A percentile compares a stretch with the other conserved stretches of the same genome.
Evolutionary conservation across 2,888 invertebrate species (phyloP).

Genomic region (Drosophila meridionalis): DNA sequence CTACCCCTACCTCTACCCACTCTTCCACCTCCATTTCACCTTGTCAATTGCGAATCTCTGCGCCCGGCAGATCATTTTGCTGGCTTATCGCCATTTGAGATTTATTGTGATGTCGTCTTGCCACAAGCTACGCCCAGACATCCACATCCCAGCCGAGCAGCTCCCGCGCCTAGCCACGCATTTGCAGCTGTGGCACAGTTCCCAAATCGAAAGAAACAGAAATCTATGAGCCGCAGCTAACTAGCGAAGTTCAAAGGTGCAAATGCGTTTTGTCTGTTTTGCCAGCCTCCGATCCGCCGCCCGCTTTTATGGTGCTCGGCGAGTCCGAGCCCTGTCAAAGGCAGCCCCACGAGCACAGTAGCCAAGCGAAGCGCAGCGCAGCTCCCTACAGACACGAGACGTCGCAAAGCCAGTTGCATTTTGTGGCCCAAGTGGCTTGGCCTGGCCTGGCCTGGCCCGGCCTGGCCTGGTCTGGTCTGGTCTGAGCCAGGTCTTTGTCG

Average conservation of each 20-base stretch:
- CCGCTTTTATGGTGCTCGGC: constrained; percentile 3
- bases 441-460: neutral
- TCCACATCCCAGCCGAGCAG: constrained; percentile 2
- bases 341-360: constrained; percentile 50
- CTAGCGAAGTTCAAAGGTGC: constrained; percentile 74
- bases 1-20: too few relatives aligned
- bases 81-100: constrained; percentile 63
- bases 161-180: constrained; percentile 48
- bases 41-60: constrained; percentile 52
- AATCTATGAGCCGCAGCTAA: constrained; percentile 29
- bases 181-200: constrained; percentile 60
- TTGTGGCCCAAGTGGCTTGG: constrained; percentile 15
- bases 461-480: constrained; percentile 1
- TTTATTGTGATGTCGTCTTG: constrained; percentile 76
- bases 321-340: constrained; percentile 36
- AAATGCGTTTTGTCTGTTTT: constrained; percentile 72
- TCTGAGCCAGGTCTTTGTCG: constrained; percentile 9
- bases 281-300: neutral
- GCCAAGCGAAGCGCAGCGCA: constrained; percentile 23
- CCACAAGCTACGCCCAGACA: constrained; percentile 32
- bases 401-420: constrained; percentile 45
- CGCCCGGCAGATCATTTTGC: constrained; percentile 47
- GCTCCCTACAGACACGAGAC: constrained; percentile 46
- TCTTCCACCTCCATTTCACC: neutral
- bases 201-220: constrained; percentile 12